A percentile compares a stretch with the other conserved stretches of the same genome.
Evolutionary conservation across 2,797 vertebrate species (phyloP).

Genomic region (Tokudaia muenninki): DNA sequence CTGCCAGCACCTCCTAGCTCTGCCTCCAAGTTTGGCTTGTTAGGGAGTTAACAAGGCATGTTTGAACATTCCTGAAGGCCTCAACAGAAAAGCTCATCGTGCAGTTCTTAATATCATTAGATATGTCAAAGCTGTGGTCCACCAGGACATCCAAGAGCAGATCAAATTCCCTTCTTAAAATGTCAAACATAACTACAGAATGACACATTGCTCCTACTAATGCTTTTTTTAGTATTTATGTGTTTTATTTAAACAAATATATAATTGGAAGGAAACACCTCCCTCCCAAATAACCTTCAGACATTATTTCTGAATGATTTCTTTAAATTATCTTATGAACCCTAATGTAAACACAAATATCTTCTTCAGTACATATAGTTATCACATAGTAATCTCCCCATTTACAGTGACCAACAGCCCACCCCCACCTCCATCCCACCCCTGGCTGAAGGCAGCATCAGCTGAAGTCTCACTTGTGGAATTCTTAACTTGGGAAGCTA

Average conservation of each 20-base stretch:
- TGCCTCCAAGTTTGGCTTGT: slow-evolving; percentile 25
- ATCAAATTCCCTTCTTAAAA: slow-evolving; percentile 61
- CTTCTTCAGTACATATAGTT: not conserved
- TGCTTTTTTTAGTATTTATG: not conserved
- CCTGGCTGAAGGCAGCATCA: not conserved
- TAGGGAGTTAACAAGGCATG: slow-evolving; percentile 49
- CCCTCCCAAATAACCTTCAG: not conserved
- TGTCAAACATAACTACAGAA: slow-evolving; percentile 46
- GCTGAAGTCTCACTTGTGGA: not conserved
- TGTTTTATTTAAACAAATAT: slow-evolving; percentile 24
- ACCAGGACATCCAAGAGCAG: slow-evolving; percentile 59
- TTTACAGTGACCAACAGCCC: not conserved
- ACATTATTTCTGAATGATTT: not conserved
- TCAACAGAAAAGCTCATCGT: slow-evolving; percentile 66
- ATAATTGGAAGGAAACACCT: slow-evolving; percentile 58
- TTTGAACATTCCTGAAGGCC: slow-evolving; percentile 57
- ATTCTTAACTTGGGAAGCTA: not conserved
- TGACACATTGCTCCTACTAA: not conserved
- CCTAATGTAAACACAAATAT: slow-evolving; percentile 32
- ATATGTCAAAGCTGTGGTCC: slow-evolving; percentile 51
- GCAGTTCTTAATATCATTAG: slow-evolving; percentile 63
- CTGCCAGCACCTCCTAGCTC: slow-evolving; percentile 13
- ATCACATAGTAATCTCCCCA: not conserved
- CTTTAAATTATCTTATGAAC: slow-evolving; percentile 39
- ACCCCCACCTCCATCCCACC: not conserved